Base-by-base conservation (phyloP, 1,140 invertebrate species). In the Phthorimaea operculella region DNA sequence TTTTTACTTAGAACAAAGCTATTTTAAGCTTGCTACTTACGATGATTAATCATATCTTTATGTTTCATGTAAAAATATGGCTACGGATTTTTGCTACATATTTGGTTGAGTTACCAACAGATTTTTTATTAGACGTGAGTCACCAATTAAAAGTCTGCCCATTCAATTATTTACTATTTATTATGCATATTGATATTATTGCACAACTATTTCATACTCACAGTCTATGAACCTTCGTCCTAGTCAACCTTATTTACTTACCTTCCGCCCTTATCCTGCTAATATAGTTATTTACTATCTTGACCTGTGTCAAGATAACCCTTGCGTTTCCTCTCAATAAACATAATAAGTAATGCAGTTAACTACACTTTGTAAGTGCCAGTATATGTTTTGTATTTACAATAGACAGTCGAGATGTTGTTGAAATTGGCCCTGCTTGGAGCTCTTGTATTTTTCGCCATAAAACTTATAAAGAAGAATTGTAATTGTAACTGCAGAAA, bases 351-450 rank as follows among this genome's bases (percentile, higher is more conserved):
- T 28, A 28, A 28, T 28, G 21, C 6, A 28, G 21, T 28, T 4
- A 39, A 39, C 36, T 39, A 9, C 36, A 39, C 10, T 5, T n/a
- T 28, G 21, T 28, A 28, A 39, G 10, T 39, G 36, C 10, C 36
- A 39, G 36, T 39, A n/a, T 39, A 39, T 2, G 10, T n/a, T 39
- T n/a, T n/a, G 36, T 10, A 12, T 12, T 39, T 39, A 1, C 36
- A 39, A 10, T 12, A 39, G n/a, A 10, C 36, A 39, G 44, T 17
- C 44, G 16, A 47, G 9, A 83, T 85, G 81, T 65, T 84, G 49
- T 63, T 84, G 0, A 84, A 84, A 58, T 53, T 84, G 18, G 76
- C 72, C 1, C 50, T 84, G 3, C 57, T 85, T 18, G 78, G 79
- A 57, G 73, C 64, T 36, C 54, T 85, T 11, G 63, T 83, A 64